phyloP scores from a whole-genome alignment of 1,140 invertebrate species.

The Scaptodrosophila lebanonensis region DNA sequence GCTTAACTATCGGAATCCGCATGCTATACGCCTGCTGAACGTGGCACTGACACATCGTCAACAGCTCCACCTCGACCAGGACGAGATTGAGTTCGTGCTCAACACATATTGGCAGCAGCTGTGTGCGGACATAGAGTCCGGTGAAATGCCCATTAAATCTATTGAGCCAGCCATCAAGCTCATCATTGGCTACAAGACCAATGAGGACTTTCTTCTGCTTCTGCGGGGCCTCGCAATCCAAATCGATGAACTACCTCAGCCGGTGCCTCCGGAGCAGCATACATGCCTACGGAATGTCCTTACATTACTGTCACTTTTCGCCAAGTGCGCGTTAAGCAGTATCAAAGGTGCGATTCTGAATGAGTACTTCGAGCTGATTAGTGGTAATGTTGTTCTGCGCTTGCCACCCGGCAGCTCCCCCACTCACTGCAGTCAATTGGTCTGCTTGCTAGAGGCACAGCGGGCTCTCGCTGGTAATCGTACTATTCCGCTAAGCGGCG shows the following conservation, averaged over 20 bases:
- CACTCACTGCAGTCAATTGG: slow-evolving; percentile 17
- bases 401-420: slow-evolving; percentile 24
- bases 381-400: slow-evolving; percentile 29
- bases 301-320: slow-evolving; percentile 40
- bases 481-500: slow-evolving; percentile 54
- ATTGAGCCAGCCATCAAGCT: slow-evolving; percentile 55
- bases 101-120: slow-evolving; percentile 62
- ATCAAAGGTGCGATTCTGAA: slow-evolving; percentile 73
- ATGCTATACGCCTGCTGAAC: slow-evolving; percentile 57
- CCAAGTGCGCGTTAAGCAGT: slow-evolving; percentile 63
- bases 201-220: slow-evolving; percentile 61
- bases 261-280: slow-evolving; percentile 27
- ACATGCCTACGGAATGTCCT: slow-evolving; percentile 46
- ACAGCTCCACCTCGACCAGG: slow-evolving; percentile 60
- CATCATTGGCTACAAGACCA: slow-evolving; percentile 70
- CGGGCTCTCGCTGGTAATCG: slow-evolving; percentile 51
- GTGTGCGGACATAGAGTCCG: slow-evolving; percentile 44
- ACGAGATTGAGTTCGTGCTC: slow-evolving; percentile 68
- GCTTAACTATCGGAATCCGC: slow-evolving; percentile 58
- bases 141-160: slow-evolving; percentile 12
- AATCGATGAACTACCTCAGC: slow-evolving; percentile 29
- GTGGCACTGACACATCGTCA: slow-evolving; percentile 61
- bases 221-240: slow-evolving; percentile 33
- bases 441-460: slow-evolving; percentile 50
- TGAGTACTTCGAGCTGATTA: slow-evolving; percentile 64